Conservation (phyloP, 2,797 vertebrate genomes). For the Eutrigla gurnardus region DNA sequence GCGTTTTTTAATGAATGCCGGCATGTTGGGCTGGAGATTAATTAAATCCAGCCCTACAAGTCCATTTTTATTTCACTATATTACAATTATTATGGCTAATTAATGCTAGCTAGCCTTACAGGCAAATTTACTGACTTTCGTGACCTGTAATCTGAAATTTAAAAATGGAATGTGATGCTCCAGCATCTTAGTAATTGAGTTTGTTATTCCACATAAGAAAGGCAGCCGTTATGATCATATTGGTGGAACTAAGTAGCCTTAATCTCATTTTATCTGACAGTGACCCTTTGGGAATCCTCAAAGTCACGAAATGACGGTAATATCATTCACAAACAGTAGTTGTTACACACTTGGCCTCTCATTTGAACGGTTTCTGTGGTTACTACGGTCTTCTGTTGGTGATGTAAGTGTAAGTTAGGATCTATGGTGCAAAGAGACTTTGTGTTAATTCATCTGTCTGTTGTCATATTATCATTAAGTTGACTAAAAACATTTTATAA, state of each 20-base stretch:
- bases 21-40: not conserved
- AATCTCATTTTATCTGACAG: no score
- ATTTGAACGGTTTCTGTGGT: not conserved
- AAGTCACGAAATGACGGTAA: not conserved
- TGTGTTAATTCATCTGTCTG: not conserved
- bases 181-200: no score
- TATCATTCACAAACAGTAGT: not conserved
- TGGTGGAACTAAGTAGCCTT: no score
- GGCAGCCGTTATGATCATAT: no score
- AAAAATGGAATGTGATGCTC: no score
- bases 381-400: not conserved
- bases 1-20: not conserved
- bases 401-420: no score
- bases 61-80: not conserved
- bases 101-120: not conserved
- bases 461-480: no score
- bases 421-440: not conserved
- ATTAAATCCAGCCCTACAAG: not conserved
- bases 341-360: not conserved
- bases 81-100: not conserved
- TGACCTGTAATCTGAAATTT: not conserved
- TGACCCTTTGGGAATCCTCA: not conserved
- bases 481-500: no score
- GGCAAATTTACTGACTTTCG: not conserved
- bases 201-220: no score